Conservation (phyloP, 2,888 invertebrate genomes). For the Calameuta idolon region DNA sequence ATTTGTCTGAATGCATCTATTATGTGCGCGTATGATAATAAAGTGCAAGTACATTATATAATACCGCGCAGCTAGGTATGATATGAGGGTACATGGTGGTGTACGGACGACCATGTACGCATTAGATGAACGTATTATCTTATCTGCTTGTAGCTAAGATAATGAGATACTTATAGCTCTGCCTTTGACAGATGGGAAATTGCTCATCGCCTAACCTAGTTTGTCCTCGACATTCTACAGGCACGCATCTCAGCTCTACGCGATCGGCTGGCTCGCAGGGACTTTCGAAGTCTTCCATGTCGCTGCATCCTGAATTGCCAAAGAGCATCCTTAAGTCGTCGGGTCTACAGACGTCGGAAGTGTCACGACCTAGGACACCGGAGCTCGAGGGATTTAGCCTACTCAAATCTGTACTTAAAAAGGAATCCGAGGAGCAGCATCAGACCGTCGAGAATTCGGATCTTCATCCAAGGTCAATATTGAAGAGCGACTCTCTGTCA, state of each 20-base stretch:
- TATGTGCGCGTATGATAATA: neutral
- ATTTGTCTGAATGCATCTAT: neutral
- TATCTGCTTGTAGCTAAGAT: neutral
- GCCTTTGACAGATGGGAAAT: neutral
- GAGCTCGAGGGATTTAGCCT: conserved; percentile 38
- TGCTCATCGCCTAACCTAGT: neutral
- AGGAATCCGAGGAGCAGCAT: conserved; percentile 39
- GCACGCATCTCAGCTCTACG: neutral
- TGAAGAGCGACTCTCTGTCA: conserved; percentile 29
- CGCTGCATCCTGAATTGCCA: conserved; percentile 26
- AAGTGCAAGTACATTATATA: neutral
- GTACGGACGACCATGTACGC: neutral
- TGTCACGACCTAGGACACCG: conserved; percentile 29
- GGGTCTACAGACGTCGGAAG: conserved; percentile 9
- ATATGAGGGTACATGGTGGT: neutral
- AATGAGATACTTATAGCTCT: neutral
- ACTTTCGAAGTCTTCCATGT: neutral
- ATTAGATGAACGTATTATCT: neutral
- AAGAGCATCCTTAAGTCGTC: conserved; percentile 46
- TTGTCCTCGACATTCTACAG: conserved; percentile 6
- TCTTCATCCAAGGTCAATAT: conserved; percentile 30
- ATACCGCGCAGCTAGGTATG: neutral
- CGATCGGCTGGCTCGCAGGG: neutral
- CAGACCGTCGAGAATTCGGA: conserved; percentile 27
- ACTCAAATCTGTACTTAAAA: conserved; percentile 47